Percentiles rank a stretch among this genome's conserved stretches.
Evolutionary conservation across 92 coral and sea anemone genomes (phyloP).

Genomic region (Paragorgia papillata): DNA sequence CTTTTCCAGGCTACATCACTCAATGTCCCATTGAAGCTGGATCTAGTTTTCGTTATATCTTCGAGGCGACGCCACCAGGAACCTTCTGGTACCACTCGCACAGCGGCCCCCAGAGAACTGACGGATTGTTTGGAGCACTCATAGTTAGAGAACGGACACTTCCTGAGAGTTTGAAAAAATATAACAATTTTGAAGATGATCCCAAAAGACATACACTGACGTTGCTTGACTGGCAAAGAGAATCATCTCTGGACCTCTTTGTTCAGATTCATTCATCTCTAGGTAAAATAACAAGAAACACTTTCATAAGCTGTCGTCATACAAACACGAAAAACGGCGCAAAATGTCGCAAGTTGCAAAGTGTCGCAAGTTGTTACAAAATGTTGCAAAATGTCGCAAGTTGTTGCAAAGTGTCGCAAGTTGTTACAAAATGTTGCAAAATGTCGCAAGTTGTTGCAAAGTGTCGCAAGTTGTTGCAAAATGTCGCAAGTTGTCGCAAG

Average conservation of each 20-base stretch:
- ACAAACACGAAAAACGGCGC: no score
- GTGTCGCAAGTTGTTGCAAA: no score
- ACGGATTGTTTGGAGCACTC: conserved; percentile 80
- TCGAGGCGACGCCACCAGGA: conserved; percentile 72
- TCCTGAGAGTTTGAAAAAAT: neutral
- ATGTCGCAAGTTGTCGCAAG: no score
- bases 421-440: no score
- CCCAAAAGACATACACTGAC: conserved; percentile 58
- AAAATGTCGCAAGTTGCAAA: no score
- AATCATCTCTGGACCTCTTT: conserved; percentile 59
- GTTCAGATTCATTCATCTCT: conserved; percentile 41
- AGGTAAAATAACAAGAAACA: no score
- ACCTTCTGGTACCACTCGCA: conserved; percentile 92
- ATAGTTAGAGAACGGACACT: conserved; percentile 32
- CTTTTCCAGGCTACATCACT: conserved; percentile 22
- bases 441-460: no score
- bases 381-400: no score
- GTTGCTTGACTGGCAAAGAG: conserved; percentile 60
- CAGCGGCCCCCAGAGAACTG: conserved; percentile 72
- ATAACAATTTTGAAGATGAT: conserved; percentile 37
- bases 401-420: no score
- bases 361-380: no score
- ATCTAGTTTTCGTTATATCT: conserved; percentile 67
- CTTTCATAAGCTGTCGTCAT: no score
- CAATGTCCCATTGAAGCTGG: conserved; percentile 28